These are phyloP conservation scores for Actinostola sp. DNA, from an alignment of 92 coral and sea anemone genomes.

Conservation along the genomic window DNA sequence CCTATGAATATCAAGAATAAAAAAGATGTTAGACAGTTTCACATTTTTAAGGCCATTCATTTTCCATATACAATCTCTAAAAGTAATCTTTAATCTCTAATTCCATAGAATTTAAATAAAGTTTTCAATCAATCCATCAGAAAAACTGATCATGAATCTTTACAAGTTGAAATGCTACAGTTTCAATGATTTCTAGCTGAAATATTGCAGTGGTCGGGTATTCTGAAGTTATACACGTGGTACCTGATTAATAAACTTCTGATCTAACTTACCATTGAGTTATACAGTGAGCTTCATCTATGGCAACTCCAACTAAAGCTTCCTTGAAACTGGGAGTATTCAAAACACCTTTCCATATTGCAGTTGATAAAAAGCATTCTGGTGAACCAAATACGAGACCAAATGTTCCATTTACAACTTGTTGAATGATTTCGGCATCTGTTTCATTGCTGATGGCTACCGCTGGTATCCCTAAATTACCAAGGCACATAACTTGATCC, in stretches of 20 bases:
- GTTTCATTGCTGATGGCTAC: slow-evolving; percentile 55
- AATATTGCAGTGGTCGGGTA: too few relatives aligned
- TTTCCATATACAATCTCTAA: too few relatives aligned
- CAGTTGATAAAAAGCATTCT: slow-evolving; percentile 51
- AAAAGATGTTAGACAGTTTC: background rate
- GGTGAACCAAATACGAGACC: slow-evolving; percentile 80
- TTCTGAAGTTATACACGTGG: too few relatives aligned
- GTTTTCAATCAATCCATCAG: too few relatives aligned
- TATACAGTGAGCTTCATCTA: slow-evolving; percentile 44
- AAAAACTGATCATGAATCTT: too few relatives aligned
- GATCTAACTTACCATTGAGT: slow-evolving; percentile 40
- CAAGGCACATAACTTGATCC: slow-evolving; percentile 55
- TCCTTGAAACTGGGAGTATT: slow-evolving; percentile 21
- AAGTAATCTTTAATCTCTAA: too few relatives aligned
- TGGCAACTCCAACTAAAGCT: slow-evolving; percentile 14
- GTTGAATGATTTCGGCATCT: slow-evolving; percentile 66
- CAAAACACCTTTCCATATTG: slow-evolving; percentile 29
- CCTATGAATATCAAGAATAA: slow-evolving; percentile 14
- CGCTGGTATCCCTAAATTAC: slow-evolving; percentile 49
- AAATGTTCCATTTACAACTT: slow-evolving; percentile 58
- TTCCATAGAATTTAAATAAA: too few relatives aligned
- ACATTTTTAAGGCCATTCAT: too few relatives aligned
- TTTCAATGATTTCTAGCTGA: too few relatives aligned
- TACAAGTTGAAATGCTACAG: too few relatives aligned
- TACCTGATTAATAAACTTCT: background rate